A percentile compares a stretch with the other conserved stretches of the same genome.
phyloP scores from a whole-genome alignment of 2,113 vertebrate genomes.

The Dasyurus viverrinus region DNA sequence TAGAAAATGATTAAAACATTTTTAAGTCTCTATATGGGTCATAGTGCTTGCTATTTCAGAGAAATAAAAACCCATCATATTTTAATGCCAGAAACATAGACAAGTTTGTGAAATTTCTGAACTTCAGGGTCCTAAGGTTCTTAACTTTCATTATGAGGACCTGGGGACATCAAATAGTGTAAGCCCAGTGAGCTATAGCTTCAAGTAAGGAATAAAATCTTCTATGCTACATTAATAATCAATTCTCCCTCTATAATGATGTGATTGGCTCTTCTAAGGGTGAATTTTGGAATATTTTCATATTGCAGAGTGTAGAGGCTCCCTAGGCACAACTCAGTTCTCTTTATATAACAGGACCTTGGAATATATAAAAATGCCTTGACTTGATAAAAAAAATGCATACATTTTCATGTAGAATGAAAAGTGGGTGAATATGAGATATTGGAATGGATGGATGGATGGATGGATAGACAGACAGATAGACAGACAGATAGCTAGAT shows the following conservation, averaged over 20 bases:
- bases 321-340: not conserved
- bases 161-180: conserved; percentile 59
- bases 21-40: not conserved
- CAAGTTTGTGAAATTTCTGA: conserved; percentile 69
- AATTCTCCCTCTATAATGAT: conserved; percentile 57
- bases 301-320: not conserved
- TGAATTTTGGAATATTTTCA: conserved; percentile 51
- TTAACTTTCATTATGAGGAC: conserved; percentile 65
- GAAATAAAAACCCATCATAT: not conserved
- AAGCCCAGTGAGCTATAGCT: conserved; percentile 42
- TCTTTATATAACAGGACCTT: not conserved
- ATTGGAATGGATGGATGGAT: conserved; percentile 10
- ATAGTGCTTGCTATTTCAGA: not conserved
- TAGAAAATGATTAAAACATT: not conserved
- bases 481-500: too few relatives aligned
- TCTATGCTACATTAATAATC: conserved; percentile 48
- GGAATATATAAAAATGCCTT: not conserved
- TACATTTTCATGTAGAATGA: conserved; percentile 32
- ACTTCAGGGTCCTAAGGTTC: conserved; percentile 34
- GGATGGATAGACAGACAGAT: not conserved
- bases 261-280: conserved; percentile 45
- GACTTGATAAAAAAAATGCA: conserved; percentile 44
- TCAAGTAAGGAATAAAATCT: conserved; percentile 66
- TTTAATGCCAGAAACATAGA: conserved; percentile 60
- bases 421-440: not conserved